phyloP scores from a whole-genome alignment of 2,113 vertebrate species.

The Sinosuthora webbiana region DNA sequence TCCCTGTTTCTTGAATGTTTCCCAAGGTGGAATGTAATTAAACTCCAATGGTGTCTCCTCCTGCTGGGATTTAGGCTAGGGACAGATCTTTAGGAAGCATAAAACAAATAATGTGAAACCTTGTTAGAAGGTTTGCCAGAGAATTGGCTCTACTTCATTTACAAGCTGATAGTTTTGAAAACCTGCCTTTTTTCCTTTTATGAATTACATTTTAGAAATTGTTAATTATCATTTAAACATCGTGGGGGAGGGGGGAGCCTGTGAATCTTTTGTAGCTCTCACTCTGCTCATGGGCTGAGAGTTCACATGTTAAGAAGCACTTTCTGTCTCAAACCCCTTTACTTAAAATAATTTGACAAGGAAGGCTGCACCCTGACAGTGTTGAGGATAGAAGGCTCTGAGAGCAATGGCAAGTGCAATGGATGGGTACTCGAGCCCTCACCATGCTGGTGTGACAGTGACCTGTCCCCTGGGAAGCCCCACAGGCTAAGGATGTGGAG shows the following conservation, averaged over 20 bases:
- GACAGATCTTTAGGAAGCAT: conserved; percentile 50
- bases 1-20: conserved; percentile 51
- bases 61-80: conserved; percentile 62
- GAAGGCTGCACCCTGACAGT: rapidly evolving
- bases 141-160: conserved; percentile 20
- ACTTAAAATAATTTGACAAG: background rate
- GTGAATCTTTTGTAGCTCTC: background rate
- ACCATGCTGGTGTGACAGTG: rapidly evolving
- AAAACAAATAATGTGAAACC: conserved; percentile 46
- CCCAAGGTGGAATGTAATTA: conserved; percentile 71
- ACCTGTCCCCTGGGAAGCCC: background rate
- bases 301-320: background rate
- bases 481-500: too few relatives aligned
- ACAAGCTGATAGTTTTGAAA: conserved; percentile 34
- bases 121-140: conserved; percentile 50
- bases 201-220: conserved; percentile 32
- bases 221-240: conserved; percentile 41
- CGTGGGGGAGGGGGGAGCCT: background rate
- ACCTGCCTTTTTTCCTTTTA: conserved; percentile 18
- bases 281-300: background rate
- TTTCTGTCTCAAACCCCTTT: background rate
- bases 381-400: background rate
- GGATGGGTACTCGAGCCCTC: background rate
- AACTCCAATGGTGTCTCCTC: conserved; percentile 53
- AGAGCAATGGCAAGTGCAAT: background rate